These are phyloP conservation scores for Coptodon bakossiorum DNA, from an alignment of 2,113 vertebrate species.

Conservation along the genomic window DNA sequence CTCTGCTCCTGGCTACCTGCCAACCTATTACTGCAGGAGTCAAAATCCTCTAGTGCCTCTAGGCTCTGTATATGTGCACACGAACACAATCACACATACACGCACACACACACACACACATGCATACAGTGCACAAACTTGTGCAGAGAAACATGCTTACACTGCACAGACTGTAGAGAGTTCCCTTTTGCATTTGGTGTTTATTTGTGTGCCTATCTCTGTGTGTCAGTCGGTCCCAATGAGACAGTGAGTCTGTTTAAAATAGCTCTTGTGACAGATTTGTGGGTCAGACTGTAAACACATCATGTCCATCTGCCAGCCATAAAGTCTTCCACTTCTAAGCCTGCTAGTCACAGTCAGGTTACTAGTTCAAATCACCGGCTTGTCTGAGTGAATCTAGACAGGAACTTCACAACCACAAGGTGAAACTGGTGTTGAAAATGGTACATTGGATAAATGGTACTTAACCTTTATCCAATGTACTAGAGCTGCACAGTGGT, in stretches of 20 bases:
- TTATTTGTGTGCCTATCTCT: neutral
- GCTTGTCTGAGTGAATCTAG: neutral
- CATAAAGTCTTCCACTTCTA: neutral
- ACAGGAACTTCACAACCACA: neutral
- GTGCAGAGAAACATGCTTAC: neutral
- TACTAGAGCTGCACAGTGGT: neutral
- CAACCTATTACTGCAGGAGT: conserved; percentile 44
- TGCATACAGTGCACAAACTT: neutral
- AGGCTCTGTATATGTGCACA: neutral
- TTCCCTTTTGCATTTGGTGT: neutral
- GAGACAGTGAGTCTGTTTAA: neutral
- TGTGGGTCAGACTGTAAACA: neutral
- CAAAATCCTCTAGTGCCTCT: conserved; percentile 25
- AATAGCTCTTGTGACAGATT: conserved; percentile 3
- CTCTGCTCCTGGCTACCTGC: conserved; percentile 15
- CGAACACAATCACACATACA: neutral
- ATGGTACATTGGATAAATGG: neutral
- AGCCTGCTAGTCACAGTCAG: neutral
- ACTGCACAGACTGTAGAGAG: neutral
- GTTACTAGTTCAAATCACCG: neutral
- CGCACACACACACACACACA: neutral
- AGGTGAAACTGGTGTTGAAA: neutral
- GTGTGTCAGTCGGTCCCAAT: neutral
- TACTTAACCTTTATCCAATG: neutral
- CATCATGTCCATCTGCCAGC: neutral